Evolutionary conservation across 1,140 invertebrate species (phyloP), one percentile per base, ranked within the genome.

Genomic region (Drosophila navojoa): DNA sequence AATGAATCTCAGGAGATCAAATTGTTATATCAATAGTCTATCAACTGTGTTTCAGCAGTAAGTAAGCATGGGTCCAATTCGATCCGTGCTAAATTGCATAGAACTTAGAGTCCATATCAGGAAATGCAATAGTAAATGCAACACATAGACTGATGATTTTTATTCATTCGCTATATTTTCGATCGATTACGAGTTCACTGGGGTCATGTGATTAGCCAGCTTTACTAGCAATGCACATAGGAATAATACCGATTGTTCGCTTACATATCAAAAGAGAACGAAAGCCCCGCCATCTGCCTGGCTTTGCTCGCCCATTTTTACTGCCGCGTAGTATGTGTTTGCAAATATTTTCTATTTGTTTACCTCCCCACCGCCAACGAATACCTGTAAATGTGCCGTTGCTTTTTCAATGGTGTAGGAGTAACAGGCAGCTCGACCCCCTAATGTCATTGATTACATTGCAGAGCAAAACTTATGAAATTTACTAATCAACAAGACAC

Each of bases 131-230:
- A 35, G 35, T 16, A 40, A 35, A 6, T 50, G 15, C 22, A 52
- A 6, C 27, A 64, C 15, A 52, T 35, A 13, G 45, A 40, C 52
- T 59, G 57, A 22, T 59, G 57, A 22, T 38, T 44, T 69, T 15
- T 35, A 44, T 71, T 68, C 29, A 45, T 68, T 64, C 35, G 71
- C 67, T 72, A 59, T 76, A 66, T 69, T 86, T 85, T 81, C 54
- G 74, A 79, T 78, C 76, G 82, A 87, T 87, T 79, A 81, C 72
- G 47, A 74, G 80, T 67, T 87, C 82, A 79, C 16, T 25, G 67
- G 71, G 82, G 84, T 87, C 75, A 76, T 11, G 53, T 66, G 82
- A 87, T 87, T 89, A 87, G 84, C 79, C 32, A 66, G 68, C 71
- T 68, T 75, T 52, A 58, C 50, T 44, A 38, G 11, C 38, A 79